Evolutionary conservation across 1,140 invertebrate species (phyloP).

Genomic region (Bombyx mandarina): DNA sequence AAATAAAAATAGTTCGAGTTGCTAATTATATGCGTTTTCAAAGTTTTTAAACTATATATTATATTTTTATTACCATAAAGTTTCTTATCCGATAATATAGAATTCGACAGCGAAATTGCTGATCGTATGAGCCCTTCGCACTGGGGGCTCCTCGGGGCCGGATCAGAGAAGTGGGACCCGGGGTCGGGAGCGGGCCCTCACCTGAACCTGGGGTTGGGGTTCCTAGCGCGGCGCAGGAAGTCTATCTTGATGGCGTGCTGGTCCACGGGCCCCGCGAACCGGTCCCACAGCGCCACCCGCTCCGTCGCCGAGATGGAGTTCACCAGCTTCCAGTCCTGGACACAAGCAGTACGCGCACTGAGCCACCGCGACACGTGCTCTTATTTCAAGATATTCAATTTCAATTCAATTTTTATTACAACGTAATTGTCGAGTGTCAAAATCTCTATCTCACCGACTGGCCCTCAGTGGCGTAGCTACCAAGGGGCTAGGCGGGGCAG

Average conservation of each 20-base stretch:
- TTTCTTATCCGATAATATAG: too few relatives aligned
- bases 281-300: conserved; percentile 88
- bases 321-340: conserved; percentile 85
- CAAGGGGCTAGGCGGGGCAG: too few relatives aligned
- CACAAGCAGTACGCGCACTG: background rate
- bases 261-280: conserved; percentile 83
- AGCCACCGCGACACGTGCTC: too few relatives aligned
- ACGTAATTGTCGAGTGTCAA: background rate
- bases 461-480: background rate
- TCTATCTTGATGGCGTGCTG: conserved; percentile 88
- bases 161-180: too few relatives aligned
- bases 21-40: too few relatives aligned
- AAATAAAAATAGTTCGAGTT: too few relatives aligned
- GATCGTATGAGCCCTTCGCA: too few relatives aligned
- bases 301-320: conserved; percentile 86
- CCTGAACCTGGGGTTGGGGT: conserved; percentile 82
- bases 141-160: too few relatives aligned
- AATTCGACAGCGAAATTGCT: too few relatives aligned
- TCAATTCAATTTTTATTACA: background rate
- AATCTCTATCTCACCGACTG: background rate
- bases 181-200: conserved; percentile 18
- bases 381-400: background rate
- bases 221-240: conserved; percentile 85
- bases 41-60: too few relatives aligned
- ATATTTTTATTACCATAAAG: too few relatives aligned